Evolutionary conservation across 2,113 vertebrate species (phyloP).

Genomic region (Archilochus colubris): DNA sequence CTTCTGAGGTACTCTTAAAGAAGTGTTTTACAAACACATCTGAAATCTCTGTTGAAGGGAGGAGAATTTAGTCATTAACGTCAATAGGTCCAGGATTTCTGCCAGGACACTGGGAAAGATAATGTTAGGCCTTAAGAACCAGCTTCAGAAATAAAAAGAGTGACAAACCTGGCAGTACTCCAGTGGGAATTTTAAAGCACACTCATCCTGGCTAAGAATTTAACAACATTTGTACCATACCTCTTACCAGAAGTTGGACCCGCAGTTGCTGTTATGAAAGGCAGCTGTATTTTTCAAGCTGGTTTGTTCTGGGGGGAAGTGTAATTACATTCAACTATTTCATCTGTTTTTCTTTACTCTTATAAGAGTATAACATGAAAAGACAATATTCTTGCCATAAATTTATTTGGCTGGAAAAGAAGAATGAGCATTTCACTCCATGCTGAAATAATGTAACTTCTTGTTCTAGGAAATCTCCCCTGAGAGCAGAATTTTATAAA

Average conservation of each 20-base stretch:
- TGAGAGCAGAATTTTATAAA: neutral
- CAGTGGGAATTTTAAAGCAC: neutral
- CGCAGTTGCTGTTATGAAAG: neutral
- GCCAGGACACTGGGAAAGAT: neutral
- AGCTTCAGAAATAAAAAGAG: no score
- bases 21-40: neutral
- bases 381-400: neutral
- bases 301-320: neutral
- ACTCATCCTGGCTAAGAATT: neutral
- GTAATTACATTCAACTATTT: neutral
- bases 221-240: neutral
- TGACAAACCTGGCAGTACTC: fast-evolving
- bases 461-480: neutral
- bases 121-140: neutral
- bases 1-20: neutral
- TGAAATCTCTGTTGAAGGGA: neutral
- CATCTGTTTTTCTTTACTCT: neutral
- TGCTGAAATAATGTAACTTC: neutral
- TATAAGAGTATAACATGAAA: neutral
- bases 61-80: neutral
- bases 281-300: neutral
- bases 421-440: neutral
- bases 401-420: neutral
- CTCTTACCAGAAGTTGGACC: neutral
- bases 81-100: neutral